Conservation (phyloP, 2,797 vertebrate genomes). For the Sebastes miniatus region DNA sequence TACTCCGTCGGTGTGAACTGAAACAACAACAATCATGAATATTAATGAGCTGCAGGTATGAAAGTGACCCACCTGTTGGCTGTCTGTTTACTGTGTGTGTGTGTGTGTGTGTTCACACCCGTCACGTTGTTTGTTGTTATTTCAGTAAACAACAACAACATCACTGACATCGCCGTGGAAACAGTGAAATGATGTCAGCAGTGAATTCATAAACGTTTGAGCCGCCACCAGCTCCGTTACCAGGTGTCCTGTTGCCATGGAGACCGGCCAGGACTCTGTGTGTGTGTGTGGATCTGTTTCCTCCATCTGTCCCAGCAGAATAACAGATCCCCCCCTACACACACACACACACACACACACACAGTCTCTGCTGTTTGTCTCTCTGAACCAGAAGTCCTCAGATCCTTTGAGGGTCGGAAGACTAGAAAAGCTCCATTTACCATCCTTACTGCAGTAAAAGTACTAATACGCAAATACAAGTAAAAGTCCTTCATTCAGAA, state of each 20-base stretch:
- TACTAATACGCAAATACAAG: not conserved
- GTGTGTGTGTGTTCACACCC: not conserved
- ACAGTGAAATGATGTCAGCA: slow-evolving; percentile 27
- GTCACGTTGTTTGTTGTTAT: slow-evolving; percentile 5
- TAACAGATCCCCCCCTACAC: not conserved
- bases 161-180: not conserved
- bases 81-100: not conserved
- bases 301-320: slow-evolving; percentile 59
- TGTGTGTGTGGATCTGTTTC: slow-evolving; percentile 34
- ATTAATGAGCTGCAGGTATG: not conserved
- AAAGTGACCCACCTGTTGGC: too few relatives aligned
- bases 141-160: slow-evolving; percentile 23
- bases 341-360: not conserved
- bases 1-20: not conserved
- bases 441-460: not conserved
- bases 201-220: slow-evolving; percentile 11
- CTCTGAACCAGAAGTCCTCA: not conserved
- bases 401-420: not conserved
- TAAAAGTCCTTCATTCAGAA: too few relatives aligned
- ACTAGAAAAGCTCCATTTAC: too few relatives aligned
- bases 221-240: slow-evolving; percentile 46
- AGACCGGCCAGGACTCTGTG: slow-evolving; percentile 29
- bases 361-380: not conserved
- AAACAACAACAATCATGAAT: not conserved
- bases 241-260: slow-evolving; percentile 70